These are phyloP conservation scores for Corydoras sp. DNA, from an alignment of 2,113 vertebrate species.

Conservation along the genomic window DNA sequence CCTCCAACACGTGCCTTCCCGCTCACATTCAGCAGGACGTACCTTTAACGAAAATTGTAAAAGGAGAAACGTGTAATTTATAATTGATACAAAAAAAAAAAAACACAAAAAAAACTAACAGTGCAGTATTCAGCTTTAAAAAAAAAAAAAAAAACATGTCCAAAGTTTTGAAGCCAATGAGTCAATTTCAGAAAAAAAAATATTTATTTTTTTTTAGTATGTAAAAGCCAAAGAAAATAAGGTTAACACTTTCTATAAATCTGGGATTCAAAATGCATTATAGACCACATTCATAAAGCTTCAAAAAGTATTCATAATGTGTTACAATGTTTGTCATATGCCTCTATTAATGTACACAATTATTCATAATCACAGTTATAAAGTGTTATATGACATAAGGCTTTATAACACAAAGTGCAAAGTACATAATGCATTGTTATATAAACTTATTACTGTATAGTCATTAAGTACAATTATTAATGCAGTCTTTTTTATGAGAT, in stretches of 20 bases:
- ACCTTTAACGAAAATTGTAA: constrained; percentile 48
- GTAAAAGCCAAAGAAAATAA: constrained; percentile 59
- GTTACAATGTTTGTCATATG: too few species aligned
- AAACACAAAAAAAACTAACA: constrained; percentile 49
- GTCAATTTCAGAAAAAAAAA: constrained; percentile 61
- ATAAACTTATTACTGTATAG: too few species aligned
- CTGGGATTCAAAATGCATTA: too few species aligned
- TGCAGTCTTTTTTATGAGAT: too few species aligned
- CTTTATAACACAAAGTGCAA: too few species aligned
- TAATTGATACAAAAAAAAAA: constrained; percentile 52
- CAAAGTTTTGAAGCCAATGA: constrained; percentile 65
- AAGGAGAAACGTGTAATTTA: constrained; percentile 58
- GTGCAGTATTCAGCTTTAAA: constrained; percentile 66
- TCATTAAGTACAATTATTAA: too few species aligned
- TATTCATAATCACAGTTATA: too few species aligned
- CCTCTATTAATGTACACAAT: too few species aligned
- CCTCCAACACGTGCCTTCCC: constrained; percentile 63
- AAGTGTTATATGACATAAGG: too few species aligned
- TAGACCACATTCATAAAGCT: too few species aligned
- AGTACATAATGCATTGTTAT: too few species aligned
- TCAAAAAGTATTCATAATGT: too few species aligned
- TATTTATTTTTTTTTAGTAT: constrained; percentile 59
- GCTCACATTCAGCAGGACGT: constrained; percentile 53
- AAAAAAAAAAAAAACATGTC: constrained; percentile 47
- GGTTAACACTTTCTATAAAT: constrained; percentile 35